Base-by-base conservation (phyloP, 2,797 vertebrate genomes). In the Prionace glauca region DNA sequence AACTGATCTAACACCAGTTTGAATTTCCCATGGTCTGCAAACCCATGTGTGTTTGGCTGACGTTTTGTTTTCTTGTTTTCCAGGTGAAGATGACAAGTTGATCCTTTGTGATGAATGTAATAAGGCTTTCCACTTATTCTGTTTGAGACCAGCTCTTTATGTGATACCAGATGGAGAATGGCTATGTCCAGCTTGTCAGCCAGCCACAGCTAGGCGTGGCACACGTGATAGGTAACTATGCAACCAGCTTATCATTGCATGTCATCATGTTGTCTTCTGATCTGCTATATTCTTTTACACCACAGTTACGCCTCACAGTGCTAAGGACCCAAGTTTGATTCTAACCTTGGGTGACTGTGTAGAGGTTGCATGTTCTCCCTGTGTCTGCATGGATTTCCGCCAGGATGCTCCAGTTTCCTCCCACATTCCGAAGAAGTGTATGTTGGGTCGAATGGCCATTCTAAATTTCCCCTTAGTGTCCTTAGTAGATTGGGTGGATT, bases 91-190 rank as follows among this genome's bases (percentile, higher is more conserved):
- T 88, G 99, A 99, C 98, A 99, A 99, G 96, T 98, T 99, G 95
- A 99, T 99, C 97, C 97, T 99, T 90, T 99, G 99, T 96, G 99
- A 99, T 0, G 99, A 99, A 97, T 99, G 99, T 97, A 99, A 99
- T 97, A 99, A 99, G 97, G 99, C 99, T 95, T 99, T 99, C 98
- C 99, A 99, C 97, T 97, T 99, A 96, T 99, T 99, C 96, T 99
- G 99, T 96, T 97, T 99, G 97, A 97, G 99, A 7, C 99, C 99
- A 0, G 99, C 98, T 0, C 98, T 99, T 50, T 98, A 99, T 95
- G 98, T 98, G 96, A 98, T 99, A 96, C 99, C 99, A 0, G 98
- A 97, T 0, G 98, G 99, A 0, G 99, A 99, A 95, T 99, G 99
- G 99, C 97, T 98, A 95, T 99, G 99, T 96, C 99, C 98, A 0